Evolutionary conservation across 1,140 invertebrate genomes (phyloP), one percentile per base, ranked within the genome.

Genomic region (Zophobas atratus): DNA sequence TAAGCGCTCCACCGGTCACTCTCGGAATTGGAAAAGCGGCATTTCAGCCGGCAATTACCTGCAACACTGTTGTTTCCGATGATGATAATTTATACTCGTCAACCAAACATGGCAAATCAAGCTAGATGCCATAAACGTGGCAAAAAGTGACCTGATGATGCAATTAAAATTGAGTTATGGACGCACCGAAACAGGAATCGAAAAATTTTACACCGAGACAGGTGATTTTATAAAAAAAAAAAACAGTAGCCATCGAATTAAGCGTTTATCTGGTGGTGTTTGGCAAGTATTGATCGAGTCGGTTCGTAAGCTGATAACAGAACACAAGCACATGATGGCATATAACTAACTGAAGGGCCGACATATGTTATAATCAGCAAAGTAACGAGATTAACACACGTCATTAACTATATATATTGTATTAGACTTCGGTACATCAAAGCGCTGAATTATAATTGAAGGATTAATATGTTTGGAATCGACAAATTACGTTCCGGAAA

Each of bases 121-220:
- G 56, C 35, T n/a, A 39, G 20, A 34, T 67, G 39, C 39, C 20
- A 39, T 1, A 67, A 67, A 5, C 33, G 60, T 43, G 43, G 60
- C 8, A 67, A 41, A 67, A 67, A 67, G 43, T 35, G 33, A 33
- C 36, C 56, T 5, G 56, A 46, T 46, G 39, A 32, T 67, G 39
- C 60, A 67, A 67, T 67, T 67, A 67, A 67, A 67, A 8, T 36
- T 67, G 60, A 67, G 43, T 67, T 67, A 43, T 67, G n/a, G 60
- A 34, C 33, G 32, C 20, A 20, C 20, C 20, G 20, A 20, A 20
- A 20, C 20, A 20, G 20, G 20, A 20, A 20, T 20, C 20, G 20
- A 20, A 20, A 20, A 34, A 55, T 55, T 55, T 55, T 55, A 55
- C 53, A 55, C 53, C 53, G 53, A 55, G 35, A 55, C 53, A 55